These are phyloP conservation scores for Cheilosia vernalis DNA, from an alignment of 2,888 invertebrate genomes.

Conservation along the genomic window DNA sequence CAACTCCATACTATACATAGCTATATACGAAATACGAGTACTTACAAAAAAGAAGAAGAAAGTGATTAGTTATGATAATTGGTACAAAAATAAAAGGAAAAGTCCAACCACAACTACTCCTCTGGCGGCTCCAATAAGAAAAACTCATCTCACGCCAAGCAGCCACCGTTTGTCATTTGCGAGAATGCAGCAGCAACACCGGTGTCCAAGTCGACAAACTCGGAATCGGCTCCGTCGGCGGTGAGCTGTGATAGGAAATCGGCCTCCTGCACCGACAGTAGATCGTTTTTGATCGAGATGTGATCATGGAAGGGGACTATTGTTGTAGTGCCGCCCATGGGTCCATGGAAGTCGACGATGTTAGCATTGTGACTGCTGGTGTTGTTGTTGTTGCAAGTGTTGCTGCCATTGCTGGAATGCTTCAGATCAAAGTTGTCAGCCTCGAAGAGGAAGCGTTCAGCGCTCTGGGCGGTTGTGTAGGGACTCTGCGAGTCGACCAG, in stretches of 20 bases:
- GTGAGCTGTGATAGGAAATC: constrained; percentile 81
- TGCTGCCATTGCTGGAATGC: constrained; percentile 78
- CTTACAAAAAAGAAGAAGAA: constrained; percentile 47
- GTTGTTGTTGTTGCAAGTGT: constrained; percentile 76
- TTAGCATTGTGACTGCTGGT: constrained; percentile 77
- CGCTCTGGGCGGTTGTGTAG: constrained; percentile 82
- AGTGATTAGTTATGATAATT: constrained; percentile 68
- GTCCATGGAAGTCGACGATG: constrained; percentile 78
- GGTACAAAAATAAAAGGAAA: constrained; percentile 51
- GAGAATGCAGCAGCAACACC: constrained; percentile 81
- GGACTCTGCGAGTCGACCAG: constrained; percentile 82
- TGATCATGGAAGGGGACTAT: constrained; percentile 81
- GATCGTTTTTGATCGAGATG: constrained; percentile 81
- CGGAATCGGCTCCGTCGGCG: constrained; percentile 80
- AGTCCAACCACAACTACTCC: constrained; percentile 67
- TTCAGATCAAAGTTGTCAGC: constrained; percentile 82
- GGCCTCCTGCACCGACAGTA: constrained; percentile 78
- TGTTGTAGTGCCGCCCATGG: constrained; percentile 77
- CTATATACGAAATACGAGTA: constrained; percentile 28
- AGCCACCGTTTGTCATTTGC: constrained; percentile 81
- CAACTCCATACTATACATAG: constrained; percentile 46
- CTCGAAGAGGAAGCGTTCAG: constrained; percentile 83
- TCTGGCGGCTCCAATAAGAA: constrained; percentile 58
- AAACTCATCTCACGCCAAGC: constrained; percentile 82
- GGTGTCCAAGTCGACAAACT: constrained; percentile 83